Evolutionary conservation across 2,113 vertebrate genomes (phyloP).

Genomic region (Gavia stellata): DNA sequence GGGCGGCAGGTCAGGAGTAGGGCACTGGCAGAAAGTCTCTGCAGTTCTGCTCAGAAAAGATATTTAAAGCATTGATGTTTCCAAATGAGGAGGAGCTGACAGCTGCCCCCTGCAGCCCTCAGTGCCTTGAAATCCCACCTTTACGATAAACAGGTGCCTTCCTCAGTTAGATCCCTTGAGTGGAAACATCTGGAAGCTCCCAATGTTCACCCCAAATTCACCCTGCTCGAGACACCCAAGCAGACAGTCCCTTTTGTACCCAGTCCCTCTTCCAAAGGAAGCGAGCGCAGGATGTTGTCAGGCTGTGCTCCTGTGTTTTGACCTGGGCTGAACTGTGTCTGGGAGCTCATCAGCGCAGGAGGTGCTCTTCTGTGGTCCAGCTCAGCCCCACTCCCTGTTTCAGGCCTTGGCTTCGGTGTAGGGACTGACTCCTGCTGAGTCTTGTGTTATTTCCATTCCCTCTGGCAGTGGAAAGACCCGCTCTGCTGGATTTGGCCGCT

Average conservation of each 20-base stretch:
- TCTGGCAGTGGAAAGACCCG: background rate
- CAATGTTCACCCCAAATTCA: background rate
- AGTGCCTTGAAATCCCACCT: background rate
- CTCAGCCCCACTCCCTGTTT: background rate
- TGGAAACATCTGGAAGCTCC: background rate
- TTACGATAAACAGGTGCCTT: background rate
- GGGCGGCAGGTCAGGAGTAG: background rate
- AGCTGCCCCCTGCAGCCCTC: background rate
- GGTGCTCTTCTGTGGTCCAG: accelerated
- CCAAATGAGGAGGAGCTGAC: background rate
- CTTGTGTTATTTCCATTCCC: background rate
- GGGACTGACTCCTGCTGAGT: background rate
- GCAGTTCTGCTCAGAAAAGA: background rate
- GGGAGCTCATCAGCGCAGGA: accelerated
- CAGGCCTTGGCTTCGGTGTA: background rate
- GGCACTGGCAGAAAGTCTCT: background rate
- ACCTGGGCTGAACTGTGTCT: background rate
- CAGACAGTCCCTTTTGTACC: background rate
- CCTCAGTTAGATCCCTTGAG: background rate
- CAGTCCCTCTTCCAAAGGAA: background rate
- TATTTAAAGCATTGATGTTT: background rate
- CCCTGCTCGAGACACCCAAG: background rate
- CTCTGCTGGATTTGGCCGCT: background rate
- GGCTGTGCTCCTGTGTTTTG: background rate
- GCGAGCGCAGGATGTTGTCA: accelerated